A percentile compares a stretch with the other conserved stretches of the same genome.
Conservation (phyloP, 1,140 invertebrate genomes). For the Drosophila mauritiana region DNA sequence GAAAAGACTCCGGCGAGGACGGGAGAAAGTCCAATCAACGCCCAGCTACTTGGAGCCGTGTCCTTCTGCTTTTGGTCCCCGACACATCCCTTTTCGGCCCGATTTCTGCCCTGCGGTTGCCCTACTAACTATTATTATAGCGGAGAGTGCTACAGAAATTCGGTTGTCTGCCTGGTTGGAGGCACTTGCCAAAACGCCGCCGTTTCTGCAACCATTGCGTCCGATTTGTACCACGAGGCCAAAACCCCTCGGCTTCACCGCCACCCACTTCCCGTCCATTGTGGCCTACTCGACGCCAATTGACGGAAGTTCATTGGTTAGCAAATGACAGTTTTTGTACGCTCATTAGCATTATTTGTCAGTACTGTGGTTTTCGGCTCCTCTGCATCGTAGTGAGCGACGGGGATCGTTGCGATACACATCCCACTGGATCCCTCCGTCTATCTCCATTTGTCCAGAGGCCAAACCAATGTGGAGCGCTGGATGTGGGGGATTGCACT, state of each 20-base stretch:
- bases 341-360: constrained; percentile 83
- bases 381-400: constrained; percentile 39
- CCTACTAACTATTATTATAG: constrained; percentile 80
- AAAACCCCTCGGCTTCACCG: background rate
- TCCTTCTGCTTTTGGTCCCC: constrained; percentile 14
- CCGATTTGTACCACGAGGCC: constrained; percentile 19
- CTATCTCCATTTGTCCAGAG: constrained; percentile 9
- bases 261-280: background rate
- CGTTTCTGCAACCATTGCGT: constrained; percentile 68
- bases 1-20: constrained; percentile 26
- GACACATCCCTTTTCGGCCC: background rate
- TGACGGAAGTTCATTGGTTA: constrained; percentile 83
- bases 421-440: background rate
- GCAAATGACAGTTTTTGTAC: constrained; percentile 82
- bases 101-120: constrained; percentile 66
- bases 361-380: constrained; percentile 66
- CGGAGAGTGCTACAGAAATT: constrained; percentile 58
- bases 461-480: constrained; percentile 2
- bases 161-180: constrained; percentile 33
- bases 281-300: constrained; percentile 60
- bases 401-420: constrained; percentile 54
- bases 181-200: constrained; percentile 74
- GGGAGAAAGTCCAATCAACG: constrained; percentile 77
- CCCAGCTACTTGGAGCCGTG: constrained; percentile 72
- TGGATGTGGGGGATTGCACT: constrained; percentile 10